A percentile compares a stretch with the other conserved stretches of the same genome.
Evolutionary conservation across 2,797 vertebrate genomes (phyloP).

Genomic region (Anableps anableps): DNA sequence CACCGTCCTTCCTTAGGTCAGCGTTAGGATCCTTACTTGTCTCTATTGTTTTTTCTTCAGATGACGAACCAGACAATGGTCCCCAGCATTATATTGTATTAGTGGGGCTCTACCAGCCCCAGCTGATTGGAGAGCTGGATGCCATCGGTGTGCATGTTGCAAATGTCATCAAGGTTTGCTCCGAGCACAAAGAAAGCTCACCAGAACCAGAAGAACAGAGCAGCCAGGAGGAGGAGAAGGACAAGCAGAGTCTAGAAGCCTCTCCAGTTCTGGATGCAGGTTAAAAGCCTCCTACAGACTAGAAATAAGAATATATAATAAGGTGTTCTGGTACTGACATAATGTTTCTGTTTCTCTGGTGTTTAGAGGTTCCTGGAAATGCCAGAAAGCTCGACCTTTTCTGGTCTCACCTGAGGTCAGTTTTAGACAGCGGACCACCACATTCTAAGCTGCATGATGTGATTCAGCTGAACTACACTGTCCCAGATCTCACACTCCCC

Average conservation of each 20-base stretch:
- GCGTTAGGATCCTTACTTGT: neutral
- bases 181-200: neutral
- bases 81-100: constrained; percentile 91
- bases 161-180: constrained; percentile 84
- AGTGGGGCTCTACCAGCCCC: constrained; percentile 86
- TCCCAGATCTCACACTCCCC: constrained; percentile 71
- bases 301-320: neutral
- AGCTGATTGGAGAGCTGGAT: constrained; percentile 82
- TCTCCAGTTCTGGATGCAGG: constrained; percentile 34
- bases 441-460: constrained; percentile 85
- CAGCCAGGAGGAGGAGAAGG: constrained; percentile 2
- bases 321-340: neutral
- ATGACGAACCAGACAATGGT: constrained; percentile 93
- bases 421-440: constrained; percentile 81
- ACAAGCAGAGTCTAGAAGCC: neutral
- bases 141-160: constrained; percentile 85
- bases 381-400: constrained; percentile 78
- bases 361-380: constrained; percentile 10
- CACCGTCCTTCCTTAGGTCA: neutral
- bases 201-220: constrained; percentile 2
- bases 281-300: constrained; percentile 11
- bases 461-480: constrained; percentile 77
- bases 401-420: constrained; percentile 87
- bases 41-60: constrained; percentile 63
- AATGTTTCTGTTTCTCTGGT: neutral